Evolutionary conservation across 2,797 vertebrate species (phyloP).

Genomic region (Melopsittacus undulatus): DNA sequence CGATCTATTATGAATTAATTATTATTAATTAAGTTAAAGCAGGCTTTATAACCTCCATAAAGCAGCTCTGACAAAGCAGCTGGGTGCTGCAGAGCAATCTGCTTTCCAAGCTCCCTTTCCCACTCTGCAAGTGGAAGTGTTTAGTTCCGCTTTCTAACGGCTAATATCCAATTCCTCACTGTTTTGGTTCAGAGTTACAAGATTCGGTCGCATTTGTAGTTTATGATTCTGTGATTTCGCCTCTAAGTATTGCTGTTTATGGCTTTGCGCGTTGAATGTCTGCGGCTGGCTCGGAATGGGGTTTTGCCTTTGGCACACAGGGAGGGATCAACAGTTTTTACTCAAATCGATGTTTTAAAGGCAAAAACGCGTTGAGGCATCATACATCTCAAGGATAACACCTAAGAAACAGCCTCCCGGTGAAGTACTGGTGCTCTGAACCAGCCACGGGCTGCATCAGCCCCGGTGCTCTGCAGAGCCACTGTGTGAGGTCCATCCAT

Average conservation of each 20-base stretch:
- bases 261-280: not conserved
- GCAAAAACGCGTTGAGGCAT: not conserved
- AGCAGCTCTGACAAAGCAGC: not conserved
- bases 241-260: not conserved
- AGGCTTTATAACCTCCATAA: not conserved
- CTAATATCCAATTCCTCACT: conserved; percentile 37
- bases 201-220: not conserved
- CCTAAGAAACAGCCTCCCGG: not conserved
- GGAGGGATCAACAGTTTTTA: not conserved
- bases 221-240: not conserved
- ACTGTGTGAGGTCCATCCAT: accelerated
- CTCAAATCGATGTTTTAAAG: not conserved
- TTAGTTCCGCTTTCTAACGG: conserved; percentile 50
- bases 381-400: not conserved
- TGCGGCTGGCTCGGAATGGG: not conserved
- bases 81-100: conserved; percentile 19
- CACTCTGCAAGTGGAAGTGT: not conserved
- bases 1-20: conserved; percentile 26
- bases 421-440: not conserved
- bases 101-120: conserved; percentile 2
- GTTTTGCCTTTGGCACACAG: not conserved
- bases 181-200: conserved; percentile 23
- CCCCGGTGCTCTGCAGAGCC: not conserved
- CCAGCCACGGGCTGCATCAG: accelerated
- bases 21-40: conserved; percentile 14